These are phyloP conservation scores for Parazoanthus darwini DNA, from an alignment of 92 coral and sea anemone genomes.

Conservation along the genomic window DNA sequence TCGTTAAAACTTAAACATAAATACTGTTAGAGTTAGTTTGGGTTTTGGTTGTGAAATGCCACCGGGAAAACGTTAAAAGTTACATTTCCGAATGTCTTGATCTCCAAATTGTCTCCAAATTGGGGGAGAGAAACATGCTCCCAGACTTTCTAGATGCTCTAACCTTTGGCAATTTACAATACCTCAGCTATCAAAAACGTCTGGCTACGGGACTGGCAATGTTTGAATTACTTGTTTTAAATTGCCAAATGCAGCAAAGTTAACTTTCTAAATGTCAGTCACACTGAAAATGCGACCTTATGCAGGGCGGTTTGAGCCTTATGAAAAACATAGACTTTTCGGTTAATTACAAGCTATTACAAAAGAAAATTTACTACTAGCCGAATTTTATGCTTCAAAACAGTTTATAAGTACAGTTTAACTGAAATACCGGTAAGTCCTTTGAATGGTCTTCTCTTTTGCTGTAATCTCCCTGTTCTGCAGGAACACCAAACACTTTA, in stretches of 20 bases:
- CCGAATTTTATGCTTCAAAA: background rate
- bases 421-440: constrained; percentile 1
- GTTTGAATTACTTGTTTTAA: background rate
- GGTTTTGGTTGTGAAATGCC: background rate
- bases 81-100: background rate
- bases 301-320: background rate
- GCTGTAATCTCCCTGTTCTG: background rate
- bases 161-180: no score
- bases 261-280: background rate
- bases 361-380: background rate
- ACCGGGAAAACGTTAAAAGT: background rate
- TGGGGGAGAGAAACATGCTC: no score
- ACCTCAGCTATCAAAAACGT: no score
- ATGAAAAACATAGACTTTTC: background rate
- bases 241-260: background rate
- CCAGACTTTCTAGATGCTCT: no score
- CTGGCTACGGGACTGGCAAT: no score
- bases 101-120: no score
- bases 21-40: no score
- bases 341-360: no score
- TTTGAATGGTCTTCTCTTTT: background rate
- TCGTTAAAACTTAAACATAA: no score
- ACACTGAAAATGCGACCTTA: background rate
- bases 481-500: constrained; percentile 34
- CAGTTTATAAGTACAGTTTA: constrained; percentile 34